These are phyloP conservation scores for Drosophila tanythrix DNA, from an alignment of 2,888 invertebrate species.

Conservation along the genomic window DNA sequence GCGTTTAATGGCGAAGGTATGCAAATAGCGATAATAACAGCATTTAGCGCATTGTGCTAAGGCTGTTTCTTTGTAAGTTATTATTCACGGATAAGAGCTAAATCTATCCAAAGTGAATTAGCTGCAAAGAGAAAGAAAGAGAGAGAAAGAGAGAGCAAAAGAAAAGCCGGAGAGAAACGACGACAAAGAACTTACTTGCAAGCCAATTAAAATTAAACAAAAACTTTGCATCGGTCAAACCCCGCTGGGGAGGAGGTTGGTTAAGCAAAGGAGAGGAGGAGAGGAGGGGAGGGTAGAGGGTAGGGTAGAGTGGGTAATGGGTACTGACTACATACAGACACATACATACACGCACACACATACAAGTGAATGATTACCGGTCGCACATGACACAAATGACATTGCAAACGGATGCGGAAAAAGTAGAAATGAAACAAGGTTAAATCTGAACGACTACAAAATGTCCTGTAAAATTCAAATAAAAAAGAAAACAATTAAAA, in stretches of 20 bases:
- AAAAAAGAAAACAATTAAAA: too few species aligned
- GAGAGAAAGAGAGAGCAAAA: constrained; percentile 1
- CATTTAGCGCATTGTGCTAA: constrained; percentile 28
- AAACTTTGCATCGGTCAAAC: constrained; percentile 41
- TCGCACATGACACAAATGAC: constrained; percentile 72
- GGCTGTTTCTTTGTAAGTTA: constrained; percentile 8
- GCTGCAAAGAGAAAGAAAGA: constrained; percentile 3
- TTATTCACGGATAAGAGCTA: constrained; percentile 23
- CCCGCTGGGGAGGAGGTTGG: not conserved
- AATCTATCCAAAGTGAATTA: constrained; percentile 48
- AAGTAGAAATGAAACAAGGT: constrained; percentile 28
- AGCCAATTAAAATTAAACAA: constrained; percentile 67
- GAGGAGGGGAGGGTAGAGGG: not conserved
- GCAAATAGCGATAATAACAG: constrained; percentile 21
- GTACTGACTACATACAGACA: constrained; percentile 8
- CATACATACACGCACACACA: not conserved
- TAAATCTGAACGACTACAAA: constrained; percentile 1
- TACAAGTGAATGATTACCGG: constrained; percentile 66
- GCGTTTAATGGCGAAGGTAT: constrained; percentile 25
- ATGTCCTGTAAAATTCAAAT: constrained; percentile 4
- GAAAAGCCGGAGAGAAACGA: constrained; percentile 5
- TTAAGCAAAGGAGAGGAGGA: not conserved
- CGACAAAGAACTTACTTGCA: constrained; percentile 50
- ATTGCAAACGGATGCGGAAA: constrained; percentile 79
- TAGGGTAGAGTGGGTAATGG: not conserved